These are phyloP conservation scores for Calliscelio sp. DNA, from an alignment of 2,888 invertebrate species.

Conservation along the genomic window DNA sequence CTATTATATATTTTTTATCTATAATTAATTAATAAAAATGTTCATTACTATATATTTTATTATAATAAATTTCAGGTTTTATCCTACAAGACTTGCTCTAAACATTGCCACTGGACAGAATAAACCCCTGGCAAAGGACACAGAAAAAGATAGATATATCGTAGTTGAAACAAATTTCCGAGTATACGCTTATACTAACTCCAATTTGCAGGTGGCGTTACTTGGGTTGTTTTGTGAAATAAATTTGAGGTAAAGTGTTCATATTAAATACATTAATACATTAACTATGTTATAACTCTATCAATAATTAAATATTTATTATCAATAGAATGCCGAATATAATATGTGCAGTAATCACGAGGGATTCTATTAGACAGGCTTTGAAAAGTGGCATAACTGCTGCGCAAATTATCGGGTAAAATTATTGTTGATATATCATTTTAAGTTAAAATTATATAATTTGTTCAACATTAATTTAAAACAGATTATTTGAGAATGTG, in stretches of 20 bases:
- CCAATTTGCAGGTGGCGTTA: slow-evolving; percentile 96
- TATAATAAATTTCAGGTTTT: slow-evolving; percentile 89
- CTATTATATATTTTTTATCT: too few relatives aligned
- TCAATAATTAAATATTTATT: too few relatives aligned
- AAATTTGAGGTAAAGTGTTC: neutral
- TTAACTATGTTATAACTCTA: too few relatives aligned
- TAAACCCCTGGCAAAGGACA: slow-evolving; percentile 84
- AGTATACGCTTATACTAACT: slow-evolving; percentile 98
- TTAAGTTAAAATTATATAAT: too few relatives aligned
- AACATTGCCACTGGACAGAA: slow-evolving; percentile 91
- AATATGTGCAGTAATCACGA: slow-evolving; percentile 96
- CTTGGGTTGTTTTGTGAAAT: slow-evolving; percentile 96
- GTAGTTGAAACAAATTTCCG: slow-evolving; percentile 98
- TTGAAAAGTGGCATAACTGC: slow-evolving; percentile 98
- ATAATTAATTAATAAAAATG: too few relatives aligned
- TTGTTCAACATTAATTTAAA: too few relatives aligned
- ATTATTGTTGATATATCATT: too few relatives aligned
- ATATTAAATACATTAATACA: too few relatives aligned
- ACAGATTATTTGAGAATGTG: too few relatives aligned
- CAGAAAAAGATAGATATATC: slow-evolving; percentile 90
- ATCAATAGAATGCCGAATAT: slow-evolving; percentile 95
- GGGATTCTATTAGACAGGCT: slow-evolving; percentile 98
- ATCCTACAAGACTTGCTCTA: slow-evolving; percentile 96
- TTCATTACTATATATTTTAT: neutral
- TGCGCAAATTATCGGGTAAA: slow-evolving; percentile 94